phyloP scores from a whole-genome alignment of 2,113 vertebrate genomes.

The Tauraco erythrolophus region DNA sequence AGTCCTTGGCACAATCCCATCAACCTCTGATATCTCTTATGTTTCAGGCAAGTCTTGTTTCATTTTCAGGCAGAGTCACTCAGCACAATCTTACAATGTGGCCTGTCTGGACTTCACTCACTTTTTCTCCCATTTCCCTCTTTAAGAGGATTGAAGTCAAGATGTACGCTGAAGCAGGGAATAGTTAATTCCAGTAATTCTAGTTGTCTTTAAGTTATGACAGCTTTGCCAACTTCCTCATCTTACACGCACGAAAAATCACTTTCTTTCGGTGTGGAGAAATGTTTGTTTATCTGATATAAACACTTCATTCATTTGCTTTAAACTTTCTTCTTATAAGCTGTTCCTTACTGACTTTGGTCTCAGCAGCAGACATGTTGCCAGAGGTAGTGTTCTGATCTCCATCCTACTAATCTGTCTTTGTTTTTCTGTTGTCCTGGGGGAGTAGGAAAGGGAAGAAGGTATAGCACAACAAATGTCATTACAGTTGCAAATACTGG shows the following conservation, averaged over 20 bases:
- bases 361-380: not conserved
- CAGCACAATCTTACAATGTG: not conserved
- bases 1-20: constrained; percentile 11
- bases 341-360: not conserved
- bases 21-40: not conserved
- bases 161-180: accelerated
- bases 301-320: not conserved
- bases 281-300: not conserved
- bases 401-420: not conserved
- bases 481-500: not conserved
- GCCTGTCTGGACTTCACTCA: not conserved
- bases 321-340: not conserved
- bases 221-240: not conserved
- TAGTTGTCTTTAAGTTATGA: not conserved
- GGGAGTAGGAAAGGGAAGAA: not conserved
- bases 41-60: constrained; percentile 17
- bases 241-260: not conserved
- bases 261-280: not conserved
- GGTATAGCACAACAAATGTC: not conserved
- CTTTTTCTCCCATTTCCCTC: not conserved
- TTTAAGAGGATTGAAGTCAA: not conserved
- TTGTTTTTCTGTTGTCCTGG: not conserved
- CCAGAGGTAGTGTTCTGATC: not conserved
- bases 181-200: constrained; percentile 3
- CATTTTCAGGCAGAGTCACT: not conserved